Conservation (phyloP, 2,797 vertebrate genomes). For the Periophthalmus magnuspinnatus region DNA sequence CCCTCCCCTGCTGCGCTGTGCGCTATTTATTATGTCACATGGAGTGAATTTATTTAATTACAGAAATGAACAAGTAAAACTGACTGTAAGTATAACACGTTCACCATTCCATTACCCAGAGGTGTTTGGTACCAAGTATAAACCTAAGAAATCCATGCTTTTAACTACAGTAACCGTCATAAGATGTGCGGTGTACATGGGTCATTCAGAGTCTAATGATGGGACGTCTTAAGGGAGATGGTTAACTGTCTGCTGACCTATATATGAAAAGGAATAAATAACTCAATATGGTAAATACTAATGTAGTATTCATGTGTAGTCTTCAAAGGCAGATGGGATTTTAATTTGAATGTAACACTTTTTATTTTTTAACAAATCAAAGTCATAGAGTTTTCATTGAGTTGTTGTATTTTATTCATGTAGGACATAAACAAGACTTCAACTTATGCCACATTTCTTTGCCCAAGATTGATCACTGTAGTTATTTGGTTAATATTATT, state of each 20-base stretch:
- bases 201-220: constrained; percentile 31
- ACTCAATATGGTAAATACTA: constrained; percentile 40
- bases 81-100: constrained; percentile 25
- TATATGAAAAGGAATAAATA: constrained; percentile 24
- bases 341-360: not conserved
- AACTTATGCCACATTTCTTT: too few species aligned
- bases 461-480: too few species aligned
- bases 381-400: not conserved
- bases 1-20: constrained; percentile 27
- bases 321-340: constrained; percentile 34
- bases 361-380: not conserved
- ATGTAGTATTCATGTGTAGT: constrained; percentile 29
- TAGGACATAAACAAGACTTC: too few species aligned
- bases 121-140: constrained; percentile 25
- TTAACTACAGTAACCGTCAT: constrained; percentile 32
- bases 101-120: constrained; percentile 24
- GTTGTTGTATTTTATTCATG: not conserved
- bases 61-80: constrained; percentile 44
- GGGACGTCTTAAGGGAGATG: constrained; percentile 23
- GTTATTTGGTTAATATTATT: not conserved
- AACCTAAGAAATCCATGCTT: constrained; percentile 2
- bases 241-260: constrained; percentile 20
- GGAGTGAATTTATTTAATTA: constrained; percentile 33
- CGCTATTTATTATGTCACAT: constrained; percentile 42
- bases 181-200: constrained; percentile 31